phyloP scores from a whole-genome alignment of 2,113 vertebrate genomes.

The Malaclemys terrapin region DNA sequence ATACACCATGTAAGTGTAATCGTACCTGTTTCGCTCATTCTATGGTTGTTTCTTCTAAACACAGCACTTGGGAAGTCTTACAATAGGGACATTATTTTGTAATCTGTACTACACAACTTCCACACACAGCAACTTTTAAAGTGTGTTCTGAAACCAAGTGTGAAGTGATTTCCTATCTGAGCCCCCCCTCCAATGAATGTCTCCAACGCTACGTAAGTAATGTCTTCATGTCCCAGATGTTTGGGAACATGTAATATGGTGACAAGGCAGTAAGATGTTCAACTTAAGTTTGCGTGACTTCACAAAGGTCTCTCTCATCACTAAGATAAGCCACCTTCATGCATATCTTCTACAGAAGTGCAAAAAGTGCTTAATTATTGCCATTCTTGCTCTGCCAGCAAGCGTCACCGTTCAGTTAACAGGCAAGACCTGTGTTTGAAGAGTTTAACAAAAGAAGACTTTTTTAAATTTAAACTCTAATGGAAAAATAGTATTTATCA shows the following conservation, averaged over 20 bases:
- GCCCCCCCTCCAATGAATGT: background rate
- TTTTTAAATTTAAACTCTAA: background rate
- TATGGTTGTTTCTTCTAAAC: background rate
- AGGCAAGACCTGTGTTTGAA: background rate
- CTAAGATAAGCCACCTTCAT: background rate
- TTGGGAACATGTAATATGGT: background rate
- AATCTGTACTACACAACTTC: background rate
- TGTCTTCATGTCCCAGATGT: background rate
- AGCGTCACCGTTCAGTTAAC: background rate
- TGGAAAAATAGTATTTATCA: background rate
- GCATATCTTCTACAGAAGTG: background rate
- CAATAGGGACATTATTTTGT: background rate
- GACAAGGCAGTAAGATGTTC: background rate
- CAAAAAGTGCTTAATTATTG: background rate
- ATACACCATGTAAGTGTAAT: background rate
- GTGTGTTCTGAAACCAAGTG: background rate
- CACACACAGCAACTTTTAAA: background rate
- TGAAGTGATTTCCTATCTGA: background rate
- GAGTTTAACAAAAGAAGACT: background rate
- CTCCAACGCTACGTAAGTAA: background rate
- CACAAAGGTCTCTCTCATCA: background rate
- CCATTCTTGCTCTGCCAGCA: background rate
- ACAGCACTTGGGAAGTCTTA: background rate
- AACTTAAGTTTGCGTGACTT: background rate
- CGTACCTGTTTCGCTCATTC: background rate